Evolutionary conservation across 1,140 invertebrate species (phyloP).

Genomic region (Bombus consobrinus): DNA sequence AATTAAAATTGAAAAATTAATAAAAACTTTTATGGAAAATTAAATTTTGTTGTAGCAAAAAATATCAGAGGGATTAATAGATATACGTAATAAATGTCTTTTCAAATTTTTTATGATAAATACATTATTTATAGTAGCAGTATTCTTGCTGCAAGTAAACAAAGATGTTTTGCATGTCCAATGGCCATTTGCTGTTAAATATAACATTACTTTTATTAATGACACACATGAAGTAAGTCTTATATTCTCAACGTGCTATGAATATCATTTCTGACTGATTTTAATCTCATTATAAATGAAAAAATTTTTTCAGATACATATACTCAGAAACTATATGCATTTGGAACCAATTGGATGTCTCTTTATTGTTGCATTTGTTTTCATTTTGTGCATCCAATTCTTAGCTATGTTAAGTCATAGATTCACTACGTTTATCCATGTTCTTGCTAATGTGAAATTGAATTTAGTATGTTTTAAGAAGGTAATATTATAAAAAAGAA

Average conservation of each 20-base stretch:
- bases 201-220: slow-evolving; percentile 86
- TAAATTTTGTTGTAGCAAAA: slow-evolving; percentile 78
- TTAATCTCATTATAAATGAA: not conserved
- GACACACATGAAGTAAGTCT: slow-evolving; percentile 75
- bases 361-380: slow-evolving; percentile 76
- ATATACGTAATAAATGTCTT: slow-evolving; percentile 88
- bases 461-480: slow-evolving; percentile 72
- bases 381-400: slow-evolving; percentile 89
- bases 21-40: not conserved
- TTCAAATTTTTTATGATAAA: slow-evolving; percentile 94
- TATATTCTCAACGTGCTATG: not conserved
- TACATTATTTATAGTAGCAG: slow-evolving; percentile 90
- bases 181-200: slow-evolving; percentile 88
- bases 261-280: slow-evolving; percentile 28
- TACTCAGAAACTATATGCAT: slow-evolving; percentile 84
- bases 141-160: slow-evolving; percentile 91
- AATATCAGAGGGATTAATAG: slow-evolving; percentile 85
- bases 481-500: slow-evolving; percentile 54
- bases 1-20: not conserved
- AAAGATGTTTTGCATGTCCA: slow-evolving; percentile 88
- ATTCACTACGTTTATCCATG: slow-evolving; percentile 92
- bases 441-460: slow-evolving; percentile 90
- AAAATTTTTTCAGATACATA: slow-evolving; percentile 74
- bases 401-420: slow-evolving; percentile 93
- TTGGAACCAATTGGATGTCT: slow-evolving; percentile 85